Evolutionary conservation across 1,140 invertebrate genomes (phyloP).

Genomic region (Achatina immaculata): DNA sequence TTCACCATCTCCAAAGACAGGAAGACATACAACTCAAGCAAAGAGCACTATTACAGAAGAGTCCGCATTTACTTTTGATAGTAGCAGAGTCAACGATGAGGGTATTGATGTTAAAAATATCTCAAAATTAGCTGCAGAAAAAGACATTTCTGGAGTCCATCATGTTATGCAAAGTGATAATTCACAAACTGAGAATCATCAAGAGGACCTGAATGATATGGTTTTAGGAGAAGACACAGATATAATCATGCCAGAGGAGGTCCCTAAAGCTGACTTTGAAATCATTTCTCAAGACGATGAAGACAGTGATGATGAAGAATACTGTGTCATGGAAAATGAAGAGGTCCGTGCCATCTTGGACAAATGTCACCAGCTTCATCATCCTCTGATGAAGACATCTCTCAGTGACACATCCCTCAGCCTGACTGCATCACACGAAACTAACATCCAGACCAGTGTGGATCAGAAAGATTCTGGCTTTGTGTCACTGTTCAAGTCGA

Average conservation of each 20-base stretch:
- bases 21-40: not conserved
- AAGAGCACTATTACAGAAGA: not conserved
- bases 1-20: not conserved
- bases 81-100: too few relatives aligned
- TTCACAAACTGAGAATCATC: not conserved
- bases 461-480: conserved; percentile 14
- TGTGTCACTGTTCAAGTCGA: conserved; percentile 40
- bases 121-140: not conserved
- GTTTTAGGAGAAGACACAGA: not conserved
- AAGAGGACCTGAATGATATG: not conserved
- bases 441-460: not conserved
- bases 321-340: conserved; percentile 37
- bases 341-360: conserved; percentile 37
- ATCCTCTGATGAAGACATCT: conserved; percentile 44
- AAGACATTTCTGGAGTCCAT: not conserved
- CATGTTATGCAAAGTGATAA: not conserved
- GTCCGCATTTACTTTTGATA: not conserved
- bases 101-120: not conserved
- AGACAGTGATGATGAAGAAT: conserved; percentile 37
- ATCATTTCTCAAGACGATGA: not conserved
- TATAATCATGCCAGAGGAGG: not conserved
- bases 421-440: not conserved
- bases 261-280: not conserved
- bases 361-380: conserved; percentile 40
- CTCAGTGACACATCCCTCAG: conserved; percentile 44